These are phyloP conservation scores for Chromis chromis DNA, from an alignment of 2,797 vertebrate genomes.

Conservation along the genomic window DNA sequence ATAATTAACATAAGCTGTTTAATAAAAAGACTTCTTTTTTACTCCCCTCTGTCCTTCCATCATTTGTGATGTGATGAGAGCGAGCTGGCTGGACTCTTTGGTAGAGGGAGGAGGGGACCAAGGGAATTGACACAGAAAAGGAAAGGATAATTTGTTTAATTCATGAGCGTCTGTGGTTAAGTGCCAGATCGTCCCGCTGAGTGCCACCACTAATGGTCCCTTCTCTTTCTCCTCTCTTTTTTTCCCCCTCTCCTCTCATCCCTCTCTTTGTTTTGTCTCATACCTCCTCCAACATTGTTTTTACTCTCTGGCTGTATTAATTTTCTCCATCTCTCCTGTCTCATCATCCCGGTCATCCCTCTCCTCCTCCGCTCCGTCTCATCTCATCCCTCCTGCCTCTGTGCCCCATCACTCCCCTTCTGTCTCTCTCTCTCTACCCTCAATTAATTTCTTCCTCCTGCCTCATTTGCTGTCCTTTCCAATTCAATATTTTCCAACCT, in stretches of 20 bases:
- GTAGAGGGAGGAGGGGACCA: slow-evolving; percentile 51
- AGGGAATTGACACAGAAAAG: slow-evolving; percentile 81
- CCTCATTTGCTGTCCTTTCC: slow-evolving; percentile 80
- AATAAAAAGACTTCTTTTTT: slow-evolving; percentile 67
- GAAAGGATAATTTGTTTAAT: slow-evolving; percentile 85
- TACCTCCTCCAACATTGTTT: slow-evolving; percentile 57
- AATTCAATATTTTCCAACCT: slow-evolving; percentile 76
- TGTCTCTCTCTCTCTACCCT: slow-evolving; percentile 73
- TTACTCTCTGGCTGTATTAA: slow-evolving; percentile 55
- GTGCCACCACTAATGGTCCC: slow-evolving; percentile 77
- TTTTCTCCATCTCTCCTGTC: slow-evolving; percentile 58
- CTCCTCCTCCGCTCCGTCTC: slow-evolving; percentile 32
- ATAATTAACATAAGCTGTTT: slow-evolving; percentile 84
- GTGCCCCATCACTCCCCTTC: slow-evolving; percentile 62
- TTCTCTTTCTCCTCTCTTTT: slow-evolving; percentile 41
- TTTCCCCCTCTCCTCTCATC: slow-evolving; percentile 16
- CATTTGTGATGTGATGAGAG: slow-evolving; percentile 69
- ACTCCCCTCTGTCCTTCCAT: slow-evolving; percentile 61
- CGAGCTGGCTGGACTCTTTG: slow-evolving; percentile 62
- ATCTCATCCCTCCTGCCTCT: slow-evolving; percentile 61
- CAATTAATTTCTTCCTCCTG: slow-evolving; percentile 81
- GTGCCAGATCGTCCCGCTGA: slow-evolving; percentile 78
- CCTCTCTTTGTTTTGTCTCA: slow-evolving; percentile 66
- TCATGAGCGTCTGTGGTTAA: slow-evolving; percentile 83
- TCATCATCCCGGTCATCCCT: slow-evolving; percentile 53